A percentile compares a stretch with the other conserved stretches of the same genome.
These are phyloP conservation scores for Sinelater perroti DNA, from an alignment of 2,888 invertebrate genomes.

Conservation along the genomic window DNA sequence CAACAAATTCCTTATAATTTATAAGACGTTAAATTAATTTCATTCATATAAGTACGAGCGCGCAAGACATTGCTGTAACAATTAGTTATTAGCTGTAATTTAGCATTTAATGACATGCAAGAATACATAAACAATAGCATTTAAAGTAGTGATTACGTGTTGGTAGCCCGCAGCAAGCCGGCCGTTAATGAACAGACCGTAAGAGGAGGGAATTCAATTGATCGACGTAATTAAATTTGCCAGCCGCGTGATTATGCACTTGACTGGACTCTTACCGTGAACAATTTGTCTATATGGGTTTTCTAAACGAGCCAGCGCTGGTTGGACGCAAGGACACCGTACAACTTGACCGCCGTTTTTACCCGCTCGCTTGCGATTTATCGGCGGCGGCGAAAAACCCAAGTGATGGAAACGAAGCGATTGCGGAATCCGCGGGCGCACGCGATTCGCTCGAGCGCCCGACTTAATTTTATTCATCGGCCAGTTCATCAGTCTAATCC, in stretches of 20 bases:
- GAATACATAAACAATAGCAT: constrained; percentile 45
- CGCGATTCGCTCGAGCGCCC: too few relatives aligned
- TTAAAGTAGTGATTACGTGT: constrained; percentile 43
- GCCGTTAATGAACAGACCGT: constrained; percentile 43
- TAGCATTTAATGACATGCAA: constrained; percentile 45
- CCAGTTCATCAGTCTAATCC: not conserved
- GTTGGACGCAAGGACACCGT: constrained; percentile 41
- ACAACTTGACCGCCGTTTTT: constrained; percentile 13
- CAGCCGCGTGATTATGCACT: constrained; percentile 47
- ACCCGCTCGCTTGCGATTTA: constrained; percentile 26
- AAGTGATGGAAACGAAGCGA: too few relatives aligned
- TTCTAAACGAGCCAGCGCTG: constrained; percentile 42
- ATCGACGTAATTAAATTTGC: constrained; percentile 50
- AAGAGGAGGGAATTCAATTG: constrained; percentile 48
- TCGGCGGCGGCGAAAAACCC: too few relatives aligned
- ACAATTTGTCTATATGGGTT: constrained; percentile 47
- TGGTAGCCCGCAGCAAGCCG: constrained; percentile 33
- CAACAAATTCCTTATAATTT: constrained; percentile 25
- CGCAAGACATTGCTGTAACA: constrained; percentile 30
- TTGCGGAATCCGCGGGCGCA: too few relatives aligned
- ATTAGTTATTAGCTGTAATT: constrained; percentile 44
- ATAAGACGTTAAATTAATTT: constrained; percentile 29
- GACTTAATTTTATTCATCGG: too few relatives aligned
- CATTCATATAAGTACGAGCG: constrained; percentile 24
- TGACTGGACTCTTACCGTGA: constrained; percentile 43